A percentile compares a stretch with the other conserved stretches of the same genome.
Conservation (phyloP, 2,797 vertebrate genomes). For the Australoheros facetus region DNA sequence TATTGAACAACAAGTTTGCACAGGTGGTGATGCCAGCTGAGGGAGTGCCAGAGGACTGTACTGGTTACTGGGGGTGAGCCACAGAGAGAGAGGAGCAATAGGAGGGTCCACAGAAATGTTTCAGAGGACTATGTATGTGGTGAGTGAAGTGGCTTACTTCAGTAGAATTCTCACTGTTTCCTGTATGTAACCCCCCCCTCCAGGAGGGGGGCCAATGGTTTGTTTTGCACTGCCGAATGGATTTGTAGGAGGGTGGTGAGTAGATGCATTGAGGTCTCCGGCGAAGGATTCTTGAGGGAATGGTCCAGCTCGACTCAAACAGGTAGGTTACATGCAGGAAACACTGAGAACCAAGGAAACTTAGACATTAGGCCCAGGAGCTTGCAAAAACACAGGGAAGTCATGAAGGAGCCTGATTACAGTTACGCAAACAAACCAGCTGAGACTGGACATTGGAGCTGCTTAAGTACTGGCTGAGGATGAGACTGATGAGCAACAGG, state of each 20-base stretch:
- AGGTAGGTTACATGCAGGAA: neutral
- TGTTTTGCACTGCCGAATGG: neutral
- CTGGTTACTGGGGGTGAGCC: neutral
- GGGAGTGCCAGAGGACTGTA: neutral
- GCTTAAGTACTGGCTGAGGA: neutral
- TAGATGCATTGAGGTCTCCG: neutral
- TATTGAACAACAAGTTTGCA: neutral
- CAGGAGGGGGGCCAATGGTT: neutral
- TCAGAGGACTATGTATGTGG: neutral
- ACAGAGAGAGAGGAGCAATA: accelerated
- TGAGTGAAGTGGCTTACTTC: neutral
- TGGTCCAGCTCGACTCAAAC: neutral
- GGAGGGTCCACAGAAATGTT: neutral
- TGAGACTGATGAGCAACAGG: neutral
- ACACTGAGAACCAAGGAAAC: neutral
- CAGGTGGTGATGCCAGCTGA: neutral
- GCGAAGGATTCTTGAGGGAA: neutral
- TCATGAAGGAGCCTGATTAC: neutral
- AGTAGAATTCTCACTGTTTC: neutral
- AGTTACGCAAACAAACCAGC: neutral
- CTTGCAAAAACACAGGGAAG: neutral
- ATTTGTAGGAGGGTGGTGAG: neutral
- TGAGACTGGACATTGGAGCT: neutral
- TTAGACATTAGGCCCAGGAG: accelerated
- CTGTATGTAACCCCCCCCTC: too few species aligned